These are phyloP conservation scores for Blera fallax DNA, from an alignment of 2,888 invertebrate genomes.

Conservation along the genomic window DNA sequence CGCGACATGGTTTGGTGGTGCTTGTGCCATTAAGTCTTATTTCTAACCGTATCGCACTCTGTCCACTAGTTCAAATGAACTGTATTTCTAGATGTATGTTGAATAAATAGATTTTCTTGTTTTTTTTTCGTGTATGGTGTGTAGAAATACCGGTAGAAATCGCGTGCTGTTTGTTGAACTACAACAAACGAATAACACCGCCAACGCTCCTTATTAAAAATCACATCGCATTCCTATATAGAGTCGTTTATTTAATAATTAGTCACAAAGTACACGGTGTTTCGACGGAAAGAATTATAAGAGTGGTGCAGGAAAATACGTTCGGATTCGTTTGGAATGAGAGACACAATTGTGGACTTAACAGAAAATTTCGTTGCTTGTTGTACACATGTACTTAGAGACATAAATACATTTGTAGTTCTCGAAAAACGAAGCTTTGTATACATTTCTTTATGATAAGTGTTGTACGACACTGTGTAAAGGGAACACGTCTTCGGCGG, in stretches of 20 bases:
- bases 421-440: no score
- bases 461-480: no score
- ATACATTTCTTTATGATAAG: no score
- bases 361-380: no score
- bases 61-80: constrained; percentile 16
- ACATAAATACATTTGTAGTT: no score
- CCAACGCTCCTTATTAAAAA: constrained; percentile 34
- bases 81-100: constrained; percentile 7
- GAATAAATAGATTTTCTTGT: background rate
- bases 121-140: background rate
- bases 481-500: no score
- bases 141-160: constrained; percentile 54
- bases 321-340: no score
- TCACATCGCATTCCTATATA: background rate
- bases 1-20: constrained; percentile 32
- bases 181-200: constrained; percentile 40
- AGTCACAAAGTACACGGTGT: constrained; percentile 29
- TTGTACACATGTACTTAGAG: no score
- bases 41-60: background rate
- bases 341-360: no score
- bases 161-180: constrained; percentile 49
- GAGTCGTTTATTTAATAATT: constrained; percentile 22
- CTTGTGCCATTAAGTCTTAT: constrained; percentile 29
- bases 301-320: no score
- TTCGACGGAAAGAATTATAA: no score